Conservation (phyloP, 2,888 invertebrate genomes). For the Diaphora mendica region DNA sequence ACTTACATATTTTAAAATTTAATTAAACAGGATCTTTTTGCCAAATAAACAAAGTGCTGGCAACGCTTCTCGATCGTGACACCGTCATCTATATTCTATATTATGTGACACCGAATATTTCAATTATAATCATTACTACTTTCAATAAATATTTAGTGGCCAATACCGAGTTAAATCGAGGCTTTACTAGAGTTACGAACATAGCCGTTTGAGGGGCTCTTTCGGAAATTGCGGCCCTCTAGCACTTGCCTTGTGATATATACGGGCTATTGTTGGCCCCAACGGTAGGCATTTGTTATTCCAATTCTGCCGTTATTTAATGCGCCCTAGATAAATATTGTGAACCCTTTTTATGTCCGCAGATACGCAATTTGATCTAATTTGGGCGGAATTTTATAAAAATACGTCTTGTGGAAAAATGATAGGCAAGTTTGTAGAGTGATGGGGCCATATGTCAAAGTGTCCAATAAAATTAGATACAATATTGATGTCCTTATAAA, state of each 20-base stretch:
- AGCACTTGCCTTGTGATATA: conserved; percentile 62
- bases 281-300: conserved; percentile 71
- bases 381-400: conserved; percentile 59
- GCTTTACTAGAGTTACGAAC: conserved; percentile 49
- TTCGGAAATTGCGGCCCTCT: conserved; percentile 62
- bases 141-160: conserved; percentile 53
- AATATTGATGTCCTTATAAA: conserved; percentile 45
- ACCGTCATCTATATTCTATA: neutral
- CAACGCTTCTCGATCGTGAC: neutral
- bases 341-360: conserved; percentile 68
- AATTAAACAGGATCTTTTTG: neutral
- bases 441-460: conserved; percentile 44
- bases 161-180: conserved; percentile 49
- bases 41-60: neutral
- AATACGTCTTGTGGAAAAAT: conserved; percentile 54
- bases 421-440: conserved; percentile 22
- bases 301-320: conserved; percentile 70
- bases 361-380: conserved; percentile 59
- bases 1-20: neutral
- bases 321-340: conserved; percentile 72
- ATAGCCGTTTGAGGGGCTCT: conserved; percentile 49
- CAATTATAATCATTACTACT: conserved; percentile 9
- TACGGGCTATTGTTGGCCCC: conserved; percentile 66
- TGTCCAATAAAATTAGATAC: conserved; percentile 36
- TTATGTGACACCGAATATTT: conserved; percentile 2